Base-by-base conservation (phyloP, 2,113 vertebrate genomes). In the Pluvianellus socialis region DNA sequence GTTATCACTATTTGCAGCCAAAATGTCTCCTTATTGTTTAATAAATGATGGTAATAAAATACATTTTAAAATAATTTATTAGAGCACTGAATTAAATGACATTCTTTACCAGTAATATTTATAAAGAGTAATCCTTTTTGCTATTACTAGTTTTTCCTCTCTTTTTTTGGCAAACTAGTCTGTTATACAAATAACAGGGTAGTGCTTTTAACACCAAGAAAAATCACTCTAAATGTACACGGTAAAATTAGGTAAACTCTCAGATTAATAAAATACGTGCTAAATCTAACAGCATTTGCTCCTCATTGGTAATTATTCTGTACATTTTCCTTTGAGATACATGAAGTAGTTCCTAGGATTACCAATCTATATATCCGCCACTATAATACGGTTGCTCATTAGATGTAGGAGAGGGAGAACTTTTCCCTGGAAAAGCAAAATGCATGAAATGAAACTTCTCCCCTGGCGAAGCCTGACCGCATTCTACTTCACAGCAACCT, bases 51-150 rank as follows among this genome's bases (percentile, higher is more conserved):
- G 72, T 80, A 79, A 97, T 97, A 96, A 97, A 97, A 96, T 75
- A 96, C 67, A 94, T 97, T 97, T 96, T 77, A 88, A 97, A 97
- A 91, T 96, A 63, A 96, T 94, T 97, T 97, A 97, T 97, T 96
- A 86, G 74, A 91, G 82, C 63, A 92, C 53, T 88, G 86, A 65
- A 97, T 95, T 96, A 94, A 96, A 97, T 92, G 4, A 52, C 79
- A 96, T 76, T 97, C 91, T 97, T 87, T 72, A 97, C 95, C 52
- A 79, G 92, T 96, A 97, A 96, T 96, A 97, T 96, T 97, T 92
- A 96, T 87, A 94, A 80, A 93, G 73, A 91, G 94, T 86, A 98
- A 97, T 94, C 85, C 76, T 82, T 92, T 97, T 90, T 88, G 70
- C 79, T 88, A 90, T 97, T 76, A 90, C 87, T 82, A 97, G 67